Base-by-base conservation (phyloP, 35 echinoderm and acorn worm genomes). In the Ophiothrix spiculata region DNA sequence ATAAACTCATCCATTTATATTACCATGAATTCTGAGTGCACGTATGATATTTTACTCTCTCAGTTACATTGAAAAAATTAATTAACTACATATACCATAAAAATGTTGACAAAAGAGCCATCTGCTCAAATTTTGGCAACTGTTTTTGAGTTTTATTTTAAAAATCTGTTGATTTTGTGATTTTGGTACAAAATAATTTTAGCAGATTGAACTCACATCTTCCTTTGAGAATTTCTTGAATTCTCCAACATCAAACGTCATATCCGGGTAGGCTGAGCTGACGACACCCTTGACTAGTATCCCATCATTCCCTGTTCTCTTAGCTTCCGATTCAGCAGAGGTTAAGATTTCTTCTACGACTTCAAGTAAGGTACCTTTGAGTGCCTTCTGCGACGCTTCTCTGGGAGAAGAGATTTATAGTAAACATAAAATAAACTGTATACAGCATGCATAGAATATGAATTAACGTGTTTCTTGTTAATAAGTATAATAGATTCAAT, bases 211-310 rank as follows among this genome's bases (percentile, higher is more conserved):
- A 31, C 86, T 39, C 56, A 93, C 92, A 74, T 94, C 96, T 89
- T 88, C 60, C 80, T 94, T 99, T 33, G 92, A 94, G 82, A 99
- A 94, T 35, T 92, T 39, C 39, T 89, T 89, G 60, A 82, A 99
- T 28, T 99, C 89, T 0, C 86, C 46, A 37, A 90, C 91, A 79
- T 99, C 96, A 54, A 99, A 99, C 13, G 92, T 99, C 92, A 99
- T 91, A 80, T 92, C 89, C 1, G 96, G 96, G 41, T 99, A 94
- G 80, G 96, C 91, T 35, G 91, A 90, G 77, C 96, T 99, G n/a
- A 99, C 74, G 46, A 99, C 87, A 8, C 91, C 96, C n/a, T 86
- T 85, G 31, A 86, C 78, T 34, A 88, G 77, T 23, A 56, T 80
- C 32, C 80, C 92, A 31, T 94, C 92, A 86, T 91, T 94, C 31